A percentile compares a stretch with the other conserved stretches of the same genome.
phyloP scores from a whole-genome alignment of 2,113 vertebrate genomes.

The Actenoides hombroni region DNA sequence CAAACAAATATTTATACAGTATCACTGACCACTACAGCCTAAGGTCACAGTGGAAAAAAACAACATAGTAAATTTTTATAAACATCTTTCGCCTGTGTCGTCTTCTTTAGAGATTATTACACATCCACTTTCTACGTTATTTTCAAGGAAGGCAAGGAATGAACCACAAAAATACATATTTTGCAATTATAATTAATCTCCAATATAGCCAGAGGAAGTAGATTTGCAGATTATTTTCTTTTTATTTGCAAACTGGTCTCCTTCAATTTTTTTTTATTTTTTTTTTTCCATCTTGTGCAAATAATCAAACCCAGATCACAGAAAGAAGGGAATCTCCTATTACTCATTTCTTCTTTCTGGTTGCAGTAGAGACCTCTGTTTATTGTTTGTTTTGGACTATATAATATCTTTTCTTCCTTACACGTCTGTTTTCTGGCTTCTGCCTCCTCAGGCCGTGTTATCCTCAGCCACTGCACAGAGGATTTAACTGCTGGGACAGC shows the following conservation, averaged over 20 bases:
- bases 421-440: neutral
- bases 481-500: neutral
- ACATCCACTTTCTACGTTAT: slow-evolving; percentile 2
- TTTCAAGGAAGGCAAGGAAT: neutral
- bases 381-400: slow-evolving; percentile 4
- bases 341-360: slow-evolving; percentile 21
- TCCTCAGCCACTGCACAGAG: neutral
- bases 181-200: neutral
- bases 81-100: neutral
- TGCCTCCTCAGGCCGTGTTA: neutral
- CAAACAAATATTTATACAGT: slow-evolving; percentile 44
- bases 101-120: neutral
- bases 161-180: slow-evolving; percentile 6
- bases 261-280: neutral
- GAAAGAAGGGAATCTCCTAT: neutral
- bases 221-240: neutral
- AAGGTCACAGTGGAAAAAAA: neutral
- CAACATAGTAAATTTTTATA: neutral
- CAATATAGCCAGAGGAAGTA: neutral
- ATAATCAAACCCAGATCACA: slow-evolving; percentile 5
- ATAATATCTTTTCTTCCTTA: neutral
- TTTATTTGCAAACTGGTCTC: neutral
- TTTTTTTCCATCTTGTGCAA: neutral
- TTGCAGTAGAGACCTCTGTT: neutral
- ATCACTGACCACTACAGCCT: neutral